A percentile compares a stretch with the other conserved stretches of the same genome.
Evolutionary conservation across 2,113 vertebrate species (phyloP).

Genomic region (Microcebus tavaratra): DNA sequence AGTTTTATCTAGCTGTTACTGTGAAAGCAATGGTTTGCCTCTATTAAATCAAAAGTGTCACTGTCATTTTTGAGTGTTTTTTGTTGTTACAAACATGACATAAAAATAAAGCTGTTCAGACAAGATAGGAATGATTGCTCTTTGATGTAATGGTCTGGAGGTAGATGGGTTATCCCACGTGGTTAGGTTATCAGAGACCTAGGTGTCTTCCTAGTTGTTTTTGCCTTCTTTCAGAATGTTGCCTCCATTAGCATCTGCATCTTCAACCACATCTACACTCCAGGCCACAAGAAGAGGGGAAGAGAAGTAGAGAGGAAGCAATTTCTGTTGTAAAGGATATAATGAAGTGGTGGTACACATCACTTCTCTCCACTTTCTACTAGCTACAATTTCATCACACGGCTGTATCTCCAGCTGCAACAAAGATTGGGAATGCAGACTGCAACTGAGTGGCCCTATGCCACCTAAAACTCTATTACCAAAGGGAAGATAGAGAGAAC

Average conservation of each 20-base stretch:
- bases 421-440: background rate
- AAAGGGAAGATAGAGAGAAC: background rate
- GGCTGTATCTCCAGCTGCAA: background rate
- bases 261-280: background rate
- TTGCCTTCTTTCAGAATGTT: background rate
- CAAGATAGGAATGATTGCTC: background rate
- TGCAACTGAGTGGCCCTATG: background rate
- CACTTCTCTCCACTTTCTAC: background rate
- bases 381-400: background rate
- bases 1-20: conserved; percentile 19
- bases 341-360: background rate
- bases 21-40: background rate
- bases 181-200: background rate
- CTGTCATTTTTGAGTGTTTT: background rate
- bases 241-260: background rate
- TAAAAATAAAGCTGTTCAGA: background rate
- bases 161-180: background rate
- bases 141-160: background rate
- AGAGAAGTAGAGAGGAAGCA: background rate
- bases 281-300: background rate
- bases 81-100: background rate
- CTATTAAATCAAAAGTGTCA: background rate
- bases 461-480: background rate
- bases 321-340: background rate
- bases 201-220: background rate